Conservation (phyloP, 2,888 invertebrate genomes). For the Campopleginae sp. region DNA sequence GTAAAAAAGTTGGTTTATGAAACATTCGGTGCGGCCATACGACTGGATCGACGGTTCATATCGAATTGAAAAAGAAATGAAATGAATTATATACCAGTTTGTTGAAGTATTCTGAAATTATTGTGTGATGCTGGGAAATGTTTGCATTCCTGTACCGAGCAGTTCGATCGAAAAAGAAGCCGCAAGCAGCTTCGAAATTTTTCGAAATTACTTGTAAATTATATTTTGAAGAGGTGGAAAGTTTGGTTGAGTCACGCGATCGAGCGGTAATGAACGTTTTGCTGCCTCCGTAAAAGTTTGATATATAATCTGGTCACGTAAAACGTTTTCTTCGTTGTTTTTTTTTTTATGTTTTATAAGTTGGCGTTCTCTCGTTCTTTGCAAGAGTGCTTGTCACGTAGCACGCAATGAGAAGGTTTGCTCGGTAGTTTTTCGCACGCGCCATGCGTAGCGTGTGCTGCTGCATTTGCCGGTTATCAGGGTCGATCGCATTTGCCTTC, state of each 20-base stretch:
- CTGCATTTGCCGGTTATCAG: constrained; percentile 47
- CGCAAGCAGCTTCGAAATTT: constrained; percentile 21
- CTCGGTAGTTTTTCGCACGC: constrained; percentile 64
- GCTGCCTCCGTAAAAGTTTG: constrained; percentile 39
- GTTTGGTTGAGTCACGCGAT: constrained; percentile 70
- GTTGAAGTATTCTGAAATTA: constrained; percentile 4
- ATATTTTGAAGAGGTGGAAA: constrained; percentile 48
- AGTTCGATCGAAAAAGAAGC: not conserved
- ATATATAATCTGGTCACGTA: constrained; percentile 52
- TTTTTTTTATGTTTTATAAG: constrained; percentile 19
- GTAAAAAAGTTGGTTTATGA: not conserved
- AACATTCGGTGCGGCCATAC: not conserved
- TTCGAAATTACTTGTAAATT: constrained; percentile 39
- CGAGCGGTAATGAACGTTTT: constrained; percentile 69
- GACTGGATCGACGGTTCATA: not conserved
- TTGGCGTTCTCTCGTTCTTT: constrained; percentile 53
- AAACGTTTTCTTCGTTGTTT: constrained; percentile 35
- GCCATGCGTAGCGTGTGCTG: constrained; percentile 45
- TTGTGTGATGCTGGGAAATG: not conserved
- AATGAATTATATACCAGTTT: not conserved
- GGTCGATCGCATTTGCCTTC: constrained; percentile 63
- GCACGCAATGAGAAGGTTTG: constrained; percentile 67
- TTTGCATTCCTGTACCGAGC: not conserved
- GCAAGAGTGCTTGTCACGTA: constrained; percentile 64
- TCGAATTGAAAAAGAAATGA: not conserved